Base-by-base conservation (phyloP, 2,113 vertebrate species). In the Turnix velox region DNA sequence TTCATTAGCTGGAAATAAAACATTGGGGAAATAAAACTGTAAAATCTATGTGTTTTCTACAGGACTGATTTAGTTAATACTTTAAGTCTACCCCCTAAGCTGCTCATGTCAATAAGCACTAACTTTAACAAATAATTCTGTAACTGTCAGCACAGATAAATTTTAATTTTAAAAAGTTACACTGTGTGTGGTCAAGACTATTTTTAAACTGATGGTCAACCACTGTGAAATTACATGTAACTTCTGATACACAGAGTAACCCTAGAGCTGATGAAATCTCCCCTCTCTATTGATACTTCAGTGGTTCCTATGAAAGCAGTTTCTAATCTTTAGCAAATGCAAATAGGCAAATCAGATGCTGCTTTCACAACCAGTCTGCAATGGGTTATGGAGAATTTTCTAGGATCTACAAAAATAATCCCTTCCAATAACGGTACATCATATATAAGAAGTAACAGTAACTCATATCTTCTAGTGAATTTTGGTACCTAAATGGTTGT, bases 181-280 rank as follows among this genome's bases (percentile, higher is more conserved):
- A 2, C 82, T 65, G 86, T 87, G 86, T 95, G 91, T 93, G 95
- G 93, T 88, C 87, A 82, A 63, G 37, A 75, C 71, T 96, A 93
- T 95, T 93, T 95, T 96, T 94, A 96, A 93, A 93, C 93, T 71
- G 95, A 95, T 96, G 96, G 97, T 97, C 88, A 97, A 98, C 97
- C 97, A 97, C 98, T 31, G 31, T 95, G 93, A 97, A 98, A 98
- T 98, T 98, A 97, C 92, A 96, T 67, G 68, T 71, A 91, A 79
- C 59, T 88, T 90, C 51, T 77, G 90, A 96, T 67, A 88, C n/a
- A 51, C 48, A 66, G 46, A 84, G 59, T 2, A 2, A 37, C n/a
- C 35, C 40, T 55, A 82, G 12, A 88, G 93, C 79, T 95, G 91
- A 95, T 96, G 62, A 96, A 27, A 24, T 24, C 63, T 42, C 63